Base-by-base conservation (phyloP, 2,888 invertebrate genomes). In the Callosobruchus maculatus region DNA sequence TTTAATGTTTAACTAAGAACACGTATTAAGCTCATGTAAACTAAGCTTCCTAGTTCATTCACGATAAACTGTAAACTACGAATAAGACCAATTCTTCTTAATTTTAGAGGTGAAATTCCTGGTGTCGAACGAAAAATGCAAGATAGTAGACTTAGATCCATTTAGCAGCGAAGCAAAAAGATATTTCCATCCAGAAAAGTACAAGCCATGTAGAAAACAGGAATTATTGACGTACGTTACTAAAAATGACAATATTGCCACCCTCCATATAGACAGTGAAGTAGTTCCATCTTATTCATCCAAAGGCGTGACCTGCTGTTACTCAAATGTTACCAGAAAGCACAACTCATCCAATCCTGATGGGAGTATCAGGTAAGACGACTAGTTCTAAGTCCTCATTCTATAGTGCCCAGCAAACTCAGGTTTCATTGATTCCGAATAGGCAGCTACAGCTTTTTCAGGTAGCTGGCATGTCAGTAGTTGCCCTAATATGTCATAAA, bases 91-190 rank as follows among this genome's bases (percentile, higher is more conserved):
- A 26, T 26, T 26, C 7, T 4, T 26, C 7, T 49, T 20, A 5
- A 68, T 78, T 81, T 73, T 74, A 80, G 82, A 80, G 68, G 68
- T 86, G 68, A 87, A 88, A 3, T 90, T 88, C 80, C 82, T 91
- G 74, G 89, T 91, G 2, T 89, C 90, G 87, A 92, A 89, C 82
- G 87, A 90, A 67, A 89, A 88, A 81, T 93, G 93, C 81, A 89
- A 89, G 81, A 92, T 93, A 83, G 88, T 90, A 20, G 90, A 91
- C 76, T 80, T 91, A 74, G 89, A 92, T 82, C 89, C 92, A 4
- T 90, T 91, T 78, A 90, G 91, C 74, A 80, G 83, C 5, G 89
- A 90, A 76, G 88, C 90, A 20, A 89, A 87, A 84, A 85, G 87
- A 75, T 89, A 89, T 77, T 89, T 90, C 75, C 88, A 88, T 69